Evolutionary conservation across 23 tunicate genomes (phyloP).

Genomic region (Trididemnum miniatum): DNA sequence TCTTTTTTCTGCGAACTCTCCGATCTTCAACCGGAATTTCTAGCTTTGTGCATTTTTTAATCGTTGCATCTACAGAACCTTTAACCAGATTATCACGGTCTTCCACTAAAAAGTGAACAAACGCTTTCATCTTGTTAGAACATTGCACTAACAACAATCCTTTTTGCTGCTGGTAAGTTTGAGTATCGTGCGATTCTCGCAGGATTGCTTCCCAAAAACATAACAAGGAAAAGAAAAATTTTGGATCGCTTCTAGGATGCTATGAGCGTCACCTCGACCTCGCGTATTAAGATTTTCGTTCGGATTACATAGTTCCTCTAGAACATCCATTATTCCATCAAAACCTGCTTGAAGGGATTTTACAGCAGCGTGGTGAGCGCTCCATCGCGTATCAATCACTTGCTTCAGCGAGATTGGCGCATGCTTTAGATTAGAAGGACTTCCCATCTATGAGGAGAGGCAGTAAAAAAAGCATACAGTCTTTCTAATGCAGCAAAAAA

Average conservation of each 20-base stretch:
- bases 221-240: too few species aligned
- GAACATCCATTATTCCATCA: constrained; percentile 53
- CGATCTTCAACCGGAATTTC: too few species aligned
- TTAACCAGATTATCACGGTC: too few species aligned
- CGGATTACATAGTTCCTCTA: constrained; percentile 47
- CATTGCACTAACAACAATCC: too few species aligned
- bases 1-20: too few species aligned
- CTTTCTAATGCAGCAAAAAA: constrained; percentile 60
- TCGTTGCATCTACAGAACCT: too few species aligned
- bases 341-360: constrained; percentile 63
- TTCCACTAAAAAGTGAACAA: too few species aligned
- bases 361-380: constrained; percentile 71
- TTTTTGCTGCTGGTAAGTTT: too few species aligned
- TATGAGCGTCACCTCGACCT: constrained; percentile 62
- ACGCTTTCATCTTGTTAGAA: too few species aligned
- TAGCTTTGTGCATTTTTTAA: too few species aligned
- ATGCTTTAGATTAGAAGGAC: constrained; percentile 51
- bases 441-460: constrained; percentile 65
- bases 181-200: too few species aligned
- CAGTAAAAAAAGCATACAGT: constrained; percentile 48
- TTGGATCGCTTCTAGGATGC: constrained; percentile 46
- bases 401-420: constrained; percentile 56
- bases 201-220: too few species aligned
- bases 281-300: constrained; percentile 63
- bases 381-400: constrained; percentile 60